These are phyloP conservation scores for Cynocephalus volans DNA, from an alignment of 2,113 vertebrate species.

Conservation along the genomic window DNA sequence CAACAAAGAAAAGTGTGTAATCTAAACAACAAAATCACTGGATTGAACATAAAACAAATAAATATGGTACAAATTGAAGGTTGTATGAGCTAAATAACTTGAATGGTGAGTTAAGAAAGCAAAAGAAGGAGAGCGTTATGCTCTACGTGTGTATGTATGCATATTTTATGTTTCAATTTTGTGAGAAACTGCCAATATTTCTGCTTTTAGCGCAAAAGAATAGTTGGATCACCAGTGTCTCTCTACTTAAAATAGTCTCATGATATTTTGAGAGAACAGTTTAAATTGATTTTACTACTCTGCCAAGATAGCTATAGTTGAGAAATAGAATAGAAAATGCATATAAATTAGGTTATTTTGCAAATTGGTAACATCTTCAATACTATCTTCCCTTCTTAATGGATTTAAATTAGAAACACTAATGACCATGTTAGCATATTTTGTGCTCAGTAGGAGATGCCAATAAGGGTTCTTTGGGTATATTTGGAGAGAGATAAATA, in stretches of 20 bases:
- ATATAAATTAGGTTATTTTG: constrained; percentile 84
- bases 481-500: constrained; percentile 79
- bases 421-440: constrained; percentile 82
- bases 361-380: constrained; percentile 80
- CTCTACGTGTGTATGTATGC: not conserved
- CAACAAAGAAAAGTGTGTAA: not conserved
- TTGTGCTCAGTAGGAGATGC: constrained; percentile 76
- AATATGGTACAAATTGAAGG: not conserved
- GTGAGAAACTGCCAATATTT: constrained; percentile 37
- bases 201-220: constrained; percentile 8
- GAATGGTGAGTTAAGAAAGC: not conserved
- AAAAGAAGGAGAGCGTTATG: not conserved
- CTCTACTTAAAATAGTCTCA: constrained; percentile 72
- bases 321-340: constrained; percentile 75
- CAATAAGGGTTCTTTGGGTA: constrained; percentile 45
- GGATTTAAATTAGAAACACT: constrained; percentile 84
- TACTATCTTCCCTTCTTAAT: constrained; percentile 81
- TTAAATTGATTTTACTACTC: constrained; percentile 72
- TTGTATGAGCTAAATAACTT: constrained; percentile 24
- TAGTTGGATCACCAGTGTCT: constrained; percentile 54
- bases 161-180: constrained; percentile 52
- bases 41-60: constrained; percentile 25
- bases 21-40: not conserved
- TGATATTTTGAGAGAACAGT: constrained; percentile 68
- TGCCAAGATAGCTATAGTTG: constrained; percentile 64